Evolutionary conservation across 2,113 vertebrate genomes (phyloP).

Genomic region (Varanus salvator): DNA sequence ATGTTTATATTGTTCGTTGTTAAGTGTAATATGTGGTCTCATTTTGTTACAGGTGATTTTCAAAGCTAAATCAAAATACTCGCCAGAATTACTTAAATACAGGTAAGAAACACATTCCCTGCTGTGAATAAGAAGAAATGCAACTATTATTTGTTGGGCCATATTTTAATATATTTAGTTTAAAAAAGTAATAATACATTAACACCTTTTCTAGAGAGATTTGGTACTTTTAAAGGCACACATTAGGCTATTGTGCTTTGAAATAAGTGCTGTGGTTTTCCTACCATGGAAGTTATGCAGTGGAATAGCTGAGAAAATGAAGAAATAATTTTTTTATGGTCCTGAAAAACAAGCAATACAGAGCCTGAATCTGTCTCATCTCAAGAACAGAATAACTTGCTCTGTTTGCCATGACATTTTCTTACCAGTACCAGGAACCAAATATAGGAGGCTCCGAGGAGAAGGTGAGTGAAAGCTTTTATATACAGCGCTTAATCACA

Average conservation of each 20-base stretch:
- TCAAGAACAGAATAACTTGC: too few species aligned
- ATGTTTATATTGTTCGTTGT: not conserved
- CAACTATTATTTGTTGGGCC: not conserved
- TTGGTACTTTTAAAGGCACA: slow-evolving; percentile 13
- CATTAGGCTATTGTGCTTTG: slow-evolving; percentile 24
- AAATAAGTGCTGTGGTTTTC: slow-evolving; percentile 24
- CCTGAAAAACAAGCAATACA: not conserved
- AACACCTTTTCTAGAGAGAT: not conserved
- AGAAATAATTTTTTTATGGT: not conserved
- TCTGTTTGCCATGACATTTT: too few species aligned
- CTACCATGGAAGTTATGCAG: not conserved
- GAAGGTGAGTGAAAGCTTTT: too few species aligned
- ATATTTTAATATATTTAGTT: not conserved
- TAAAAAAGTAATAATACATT: not conserved
- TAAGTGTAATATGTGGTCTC: slow-evolving; percentile 20
- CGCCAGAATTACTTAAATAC: slow-evolving; percentile 90
- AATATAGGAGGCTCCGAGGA: not conserved
- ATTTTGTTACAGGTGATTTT: slow-evolving; percentile 88
- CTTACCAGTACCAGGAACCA: too few species aligned
- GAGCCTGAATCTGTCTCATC: too few species aligned
- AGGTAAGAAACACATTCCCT: slow-evolving; percentile 77
- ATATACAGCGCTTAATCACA: too few species aligned
- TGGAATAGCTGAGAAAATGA: not conserved
- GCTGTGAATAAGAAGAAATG: not conserved
- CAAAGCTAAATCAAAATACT: slow-evolving; percentile 94